These are phyloP conservation scores for Choloepus didactylus DNA, from an alignment of 2,797 vertebrate species.

Conservation along the genomic window DNA sequence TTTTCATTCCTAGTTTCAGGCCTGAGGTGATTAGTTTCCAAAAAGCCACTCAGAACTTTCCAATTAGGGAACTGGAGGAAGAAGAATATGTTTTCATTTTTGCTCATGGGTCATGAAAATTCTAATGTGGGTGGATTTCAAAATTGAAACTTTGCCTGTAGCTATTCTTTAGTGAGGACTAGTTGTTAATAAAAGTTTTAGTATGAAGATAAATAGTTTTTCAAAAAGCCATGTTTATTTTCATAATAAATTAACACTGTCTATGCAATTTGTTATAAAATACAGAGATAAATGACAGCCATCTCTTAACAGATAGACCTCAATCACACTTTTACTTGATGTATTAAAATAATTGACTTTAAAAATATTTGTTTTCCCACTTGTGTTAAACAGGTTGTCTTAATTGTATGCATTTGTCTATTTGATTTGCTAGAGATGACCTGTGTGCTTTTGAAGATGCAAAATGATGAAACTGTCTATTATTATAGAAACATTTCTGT, in stretches of 20 bases:
- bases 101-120: not conserved
- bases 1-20: constrained; percentile 15
- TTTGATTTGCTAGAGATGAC: not conserved
- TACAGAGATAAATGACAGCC: not conserved
- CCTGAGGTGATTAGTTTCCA: constrained; percentile 31
- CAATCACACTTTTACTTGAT: not conserved
- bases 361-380: constrained; percentile 11
- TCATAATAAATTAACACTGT: not conserved
- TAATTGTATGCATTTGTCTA: not conserved
- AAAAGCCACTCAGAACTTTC: not conserved
- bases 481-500: not conserved
- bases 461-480: not conserved
- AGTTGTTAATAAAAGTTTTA: constrained; percentile 24
- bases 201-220: not conserved
- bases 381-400: not conserved
- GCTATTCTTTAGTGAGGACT: not conserved
- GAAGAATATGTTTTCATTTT: constrained; percentile 8
- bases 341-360: not conserved
- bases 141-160: not conserved
- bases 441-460: not conserved
- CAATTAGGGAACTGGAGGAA: not conserved
- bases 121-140: constrained; percentile 35
- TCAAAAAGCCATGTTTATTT: not conserved
- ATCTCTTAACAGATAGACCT: not conserved
- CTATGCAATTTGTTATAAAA: not conserved